Base-by-base conservation (phyloP, 1,140 invertebrate genomes). In the Listronotus oregonensis region DNA sequence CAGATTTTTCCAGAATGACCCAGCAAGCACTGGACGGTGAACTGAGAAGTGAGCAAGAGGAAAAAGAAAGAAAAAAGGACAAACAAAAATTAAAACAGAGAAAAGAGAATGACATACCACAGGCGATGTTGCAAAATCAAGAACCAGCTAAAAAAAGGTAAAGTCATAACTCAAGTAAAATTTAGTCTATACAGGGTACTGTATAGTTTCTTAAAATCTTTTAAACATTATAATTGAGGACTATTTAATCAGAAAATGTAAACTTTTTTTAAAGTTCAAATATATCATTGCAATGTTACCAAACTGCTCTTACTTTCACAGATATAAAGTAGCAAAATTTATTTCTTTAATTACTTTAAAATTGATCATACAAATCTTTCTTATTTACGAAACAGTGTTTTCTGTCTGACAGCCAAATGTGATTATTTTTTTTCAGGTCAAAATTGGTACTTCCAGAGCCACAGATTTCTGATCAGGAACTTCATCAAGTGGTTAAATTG, bases 401-500 rank as follows among this genome's bases (percentile, higher is more conserved):
- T 5, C 21, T 27, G 21, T 27, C 5, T 27, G 5, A 5, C 21
- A 27, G 5, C 1, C 21, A 27, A 27, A 27, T 27, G 21, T 27
- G 21, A 27, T 27, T 27, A 27, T 8, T 44, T 59, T 59, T 27
- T 27, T n/a, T n/a, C n/a, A 59, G 56, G 51, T 97, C 94, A 71
- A 99, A 99, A 80, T 82, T 99, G 12, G 95, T 99, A 11, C 77
- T 99, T 37, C 97, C 98, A 7, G 88, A 92, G 67, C 97, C 98
- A 1, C 97, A 99, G 81, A 98, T 99, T 50, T 94, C 96, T 0
- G 97, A 99, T 80, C 88, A 91, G 81, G 90, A 94, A 78, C 75
- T 94, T 43, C 89, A 92, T 72, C 91, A 97, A 85, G 96, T 99
- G 9, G 94, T 99, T 0, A 99, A 99, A 82, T 84, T 99, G 54